Evolutionary conservation across 2,888 invertebrate genomes (phyloP).

Genomic region (Cheilosia grossa): DNA sequence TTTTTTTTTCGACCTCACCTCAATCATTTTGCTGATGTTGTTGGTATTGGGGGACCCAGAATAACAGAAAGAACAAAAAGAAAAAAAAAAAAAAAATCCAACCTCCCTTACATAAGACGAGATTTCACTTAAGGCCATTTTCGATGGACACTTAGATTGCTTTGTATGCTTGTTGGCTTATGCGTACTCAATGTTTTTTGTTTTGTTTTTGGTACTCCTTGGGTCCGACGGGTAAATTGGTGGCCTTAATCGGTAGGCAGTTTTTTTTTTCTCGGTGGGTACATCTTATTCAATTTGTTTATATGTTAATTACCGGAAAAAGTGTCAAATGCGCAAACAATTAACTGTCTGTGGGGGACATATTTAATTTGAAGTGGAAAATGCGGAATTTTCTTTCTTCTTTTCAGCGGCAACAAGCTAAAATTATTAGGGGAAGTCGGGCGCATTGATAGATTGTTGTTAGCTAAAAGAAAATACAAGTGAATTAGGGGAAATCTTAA

Average conservation of each 20-base stretch:
- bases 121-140: constrained; percentile 38
- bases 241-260: constrained; percentile 44
- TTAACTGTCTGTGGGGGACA: constrained; percentile 13
- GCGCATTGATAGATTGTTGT: no score
- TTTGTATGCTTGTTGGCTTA: neutral
- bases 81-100: neutral
- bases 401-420: no score
- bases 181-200: constrained; percentile 10
- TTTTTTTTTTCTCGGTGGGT: no score
- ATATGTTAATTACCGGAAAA: constrained; percentile 26
- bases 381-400: neutral
- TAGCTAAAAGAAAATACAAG: no score
- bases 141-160: neutral
- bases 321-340: constrained; percentile 35
- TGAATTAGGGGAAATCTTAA: no score
- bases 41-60: neutral
- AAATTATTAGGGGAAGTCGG: no score
- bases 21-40: neutral
- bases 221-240: constrained; percentile 1
- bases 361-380: neutral
- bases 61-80: no score
- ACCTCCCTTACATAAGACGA: constrained; percentile 55
- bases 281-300: constrained; percentile 11
- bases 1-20: constrained; percentile 12
- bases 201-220: constrained; percentile 4